phyloP scores from a whole-genome alignment of 2,888 invertebrate species.

The Synergus itoensis region DNA sequence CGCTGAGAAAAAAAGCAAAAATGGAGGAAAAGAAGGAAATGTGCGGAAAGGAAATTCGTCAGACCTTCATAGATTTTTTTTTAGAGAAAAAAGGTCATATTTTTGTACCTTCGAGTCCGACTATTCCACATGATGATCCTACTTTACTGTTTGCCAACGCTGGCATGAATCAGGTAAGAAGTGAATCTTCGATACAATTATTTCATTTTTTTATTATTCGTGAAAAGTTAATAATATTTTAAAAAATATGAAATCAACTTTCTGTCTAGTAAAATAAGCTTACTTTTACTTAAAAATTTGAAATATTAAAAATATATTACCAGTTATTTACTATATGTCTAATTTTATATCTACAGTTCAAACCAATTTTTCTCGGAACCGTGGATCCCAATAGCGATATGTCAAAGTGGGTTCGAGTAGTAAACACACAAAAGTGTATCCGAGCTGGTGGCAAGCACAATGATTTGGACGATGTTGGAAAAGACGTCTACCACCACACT shows the following conservation, averaged over 20 bases:
- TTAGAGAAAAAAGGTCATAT: constrained; percentile 88
- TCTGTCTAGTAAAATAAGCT: constrained; percentile 20
- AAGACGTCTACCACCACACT: constrained; percentile 99
- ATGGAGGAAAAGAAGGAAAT: constrained; percentile 80
- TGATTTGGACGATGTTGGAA: constrained; percentile 99
- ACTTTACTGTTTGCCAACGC: constrained; percentile 99
- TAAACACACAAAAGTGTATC: constrained; percentile 99
- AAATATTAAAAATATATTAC: not conserved
- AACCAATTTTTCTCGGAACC: constrained; percentile 97
- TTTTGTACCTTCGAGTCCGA: constrained; percentile 98
- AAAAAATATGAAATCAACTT: constrained; percentile 1
- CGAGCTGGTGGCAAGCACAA: constrained; percentile 99
- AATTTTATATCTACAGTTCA: constrained; percentile 83
- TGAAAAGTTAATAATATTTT: not conserved
- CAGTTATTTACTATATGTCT: constrained; percentile 5
- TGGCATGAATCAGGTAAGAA: constrained; percentile 96
- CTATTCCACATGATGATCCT: constrained; percentile 98
- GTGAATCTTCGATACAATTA: not conserved
- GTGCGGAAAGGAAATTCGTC: constrained; percentile 89
- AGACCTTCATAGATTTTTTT: constrained; percentile 94
- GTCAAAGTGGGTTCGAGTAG: constrained; percentile 92
- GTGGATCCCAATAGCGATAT: constrained; percentile 98
- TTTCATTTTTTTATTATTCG: not conserved
- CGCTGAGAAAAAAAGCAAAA: constrained; percentile 56
- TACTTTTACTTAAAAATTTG: constrained; percentile 1